A percentile compares a stretch with the other conserved stretches of the same genome.
phyloP scores from a whole-genome alignment of 1,140 invertebrate genomes.

The Papilio aristodemus region DNA sequence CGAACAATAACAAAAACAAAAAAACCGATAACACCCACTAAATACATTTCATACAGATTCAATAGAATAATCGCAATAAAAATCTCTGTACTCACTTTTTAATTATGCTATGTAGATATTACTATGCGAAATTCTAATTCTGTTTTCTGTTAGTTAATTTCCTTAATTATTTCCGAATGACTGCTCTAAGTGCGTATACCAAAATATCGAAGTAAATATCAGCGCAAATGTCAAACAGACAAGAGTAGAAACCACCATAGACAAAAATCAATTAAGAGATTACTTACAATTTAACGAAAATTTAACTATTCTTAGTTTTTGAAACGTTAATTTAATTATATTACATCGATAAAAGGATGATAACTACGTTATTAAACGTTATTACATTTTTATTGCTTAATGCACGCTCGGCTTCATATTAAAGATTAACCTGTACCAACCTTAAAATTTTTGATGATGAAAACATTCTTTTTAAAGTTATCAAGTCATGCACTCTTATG shows the following conservation, averaged over 20 bases:
- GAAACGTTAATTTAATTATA: background rate
- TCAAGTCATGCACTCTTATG: conserved; percentile 11
- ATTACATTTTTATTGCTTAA: too few relatives aligned
- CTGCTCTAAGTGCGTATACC: conserved; percentile 17
- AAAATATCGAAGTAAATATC: conserved; percentile 18
- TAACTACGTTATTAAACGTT: background rate
- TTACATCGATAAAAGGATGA: background rate
- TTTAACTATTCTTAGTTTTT: background rate
- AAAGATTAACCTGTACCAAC: background rate
- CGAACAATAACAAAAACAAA: conserved; percentile 9
- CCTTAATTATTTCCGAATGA: conserved; percentile 12
- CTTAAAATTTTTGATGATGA: conserved; percentile 28
- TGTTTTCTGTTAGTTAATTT: background rate
- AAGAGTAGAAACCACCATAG: conserved; percentile 12
- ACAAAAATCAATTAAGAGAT: background rate
- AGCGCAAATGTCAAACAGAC: conserved; percentile 21
- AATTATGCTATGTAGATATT: background rate
- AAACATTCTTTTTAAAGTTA: conserved; percentile 11
- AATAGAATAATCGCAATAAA: background rate
- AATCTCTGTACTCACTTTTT: conserved; percentile 3
- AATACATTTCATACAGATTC: background rate
- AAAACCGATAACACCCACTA: conserved; percentile 3
- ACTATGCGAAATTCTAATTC: background rate
- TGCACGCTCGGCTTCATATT: background rate
- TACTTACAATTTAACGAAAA: too few relatives aligned